Evolutionary conservation across 1,140 invertebrate genomes (phyloP).

Genomic region (Drosophila nikananu): DNA sequence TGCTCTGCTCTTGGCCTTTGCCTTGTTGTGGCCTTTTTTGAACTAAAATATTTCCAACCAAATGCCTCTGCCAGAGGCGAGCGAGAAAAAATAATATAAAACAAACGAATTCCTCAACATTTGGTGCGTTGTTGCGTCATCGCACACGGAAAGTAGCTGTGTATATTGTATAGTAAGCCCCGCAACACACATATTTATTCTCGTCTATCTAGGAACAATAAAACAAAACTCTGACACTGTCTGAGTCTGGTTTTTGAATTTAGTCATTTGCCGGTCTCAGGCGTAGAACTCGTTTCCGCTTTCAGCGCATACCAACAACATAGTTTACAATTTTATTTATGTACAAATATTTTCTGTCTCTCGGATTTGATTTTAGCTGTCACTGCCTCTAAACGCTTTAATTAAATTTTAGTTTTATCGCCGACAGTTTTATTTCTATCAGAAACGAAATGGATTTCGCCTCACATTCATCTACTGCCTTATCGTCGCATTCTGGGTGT

Average conservation of each 20-base stretch:
- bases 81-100: conserved; percentile 35
- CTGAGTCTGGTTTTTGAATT: conserved; percentile 63
- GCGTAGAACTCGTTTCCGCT: conserved; percentile 54
- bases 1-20: conserved; percentile 31
- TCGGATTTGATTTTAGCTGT: conserved; percentile 2
- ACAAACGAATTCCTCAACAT: conserved; percentile 64
- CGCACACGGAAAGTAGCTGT: conserved; percentile 51
- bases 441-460: conserved; percentile 29
- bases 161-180: conserved; percentile 15
- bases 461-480: conserved; percentile 25
- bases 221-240: conserved; percentile 45
- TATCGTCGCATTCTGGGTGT: conserved; percentile 47
- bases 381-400: conserved; percentile 43
- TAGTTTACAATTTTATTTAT: conserved; percentile 32
- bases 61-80: conserved; percentile 40
- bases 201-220: conserved; percentile 30
- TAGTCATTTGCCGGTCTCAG: conserved; percentile 42
- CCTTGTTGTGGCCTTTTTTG: conserved; percentile 39
- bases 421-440: conserved; percentile 30
- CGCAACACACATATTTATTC: conserved; percentile 5
- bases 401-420: conserved; percentile 71
- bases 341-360: conserved; percentile 6
- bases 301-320: conserved; percentile 10
- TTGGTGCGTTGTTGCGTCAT: conserved; percentile 72
- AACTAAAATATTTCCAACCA: conserved; percentile 48